A percentile compares a stretch with the other conserved stretches of the same genome.
phyloP scores from a whole-genome alignment of 2,888 invertebrate genomes.

The Sesamia inferens region DNA sequence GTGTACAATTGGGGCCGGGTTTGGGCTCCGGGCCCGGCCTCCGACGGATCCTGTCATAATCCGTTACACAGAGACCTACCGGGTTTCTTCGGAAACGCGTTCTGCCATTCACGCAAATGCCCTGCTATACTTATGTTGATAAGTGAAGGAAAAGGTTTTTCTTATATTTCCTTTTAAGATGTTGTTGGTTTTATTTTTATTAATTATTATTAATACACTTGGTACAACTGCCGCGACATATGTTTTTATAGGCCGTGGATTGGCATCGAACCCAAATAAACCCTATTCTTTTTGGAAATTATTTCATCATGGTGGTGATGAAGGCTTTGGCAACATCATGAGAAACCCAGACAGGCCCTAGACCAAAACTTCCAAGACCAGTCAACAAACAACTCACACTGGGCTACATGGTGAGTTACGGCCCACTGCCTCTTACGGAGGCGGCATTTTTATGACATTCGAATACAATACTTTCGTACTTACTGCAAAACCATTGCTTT shows the following conservation, averaged over 20 bases:
- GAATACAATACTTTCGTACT: background rate
- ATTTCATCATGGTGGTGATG: background rate
- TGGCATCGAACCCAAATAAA: background rate
- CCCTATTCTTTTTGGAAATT: background rate
- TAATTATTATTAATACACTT: background rate
- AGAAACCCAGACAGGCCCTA: background rate
- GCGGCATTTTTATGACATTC: background rate
- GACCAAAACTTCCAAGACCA: background rate
- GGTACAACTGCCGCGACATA: background rate
- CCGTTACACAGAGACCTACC: slow-evolving; percentile 62
- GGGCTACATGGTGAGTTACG: background rate
- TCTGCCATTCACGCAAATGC: slow-evolving; percentile 46
- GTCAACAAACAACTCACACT: background rate
- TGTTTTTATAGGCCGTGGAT: background rate
- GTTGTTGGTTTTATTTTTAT: background rate
- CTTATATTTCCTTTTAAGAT: slow-evolving; percentile 3
- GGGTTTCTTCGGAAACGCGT: slow-evolving; percentile 57
- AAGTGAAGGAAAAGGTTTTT: slow-evolving; percentile 28
- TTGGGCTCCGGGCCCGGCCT: slow-evolving; percentile 31
- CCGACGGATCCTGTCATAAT: slow-evolving; percentile 66
- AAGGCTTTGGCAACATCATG: background rate
- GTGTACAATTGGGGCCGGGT: slow-evolving; percentile 69
- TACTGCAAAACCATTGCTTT: background rate
- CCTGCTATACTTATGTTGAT: slow-evolving; percentile 27
- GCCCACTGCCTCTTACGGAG: background rate